These are phyloP conservation scores for Chromobotia macracanthus DNA, from an alignment of 2,797 vertebrate genomes.

Conservation along the genomic window DNA sequence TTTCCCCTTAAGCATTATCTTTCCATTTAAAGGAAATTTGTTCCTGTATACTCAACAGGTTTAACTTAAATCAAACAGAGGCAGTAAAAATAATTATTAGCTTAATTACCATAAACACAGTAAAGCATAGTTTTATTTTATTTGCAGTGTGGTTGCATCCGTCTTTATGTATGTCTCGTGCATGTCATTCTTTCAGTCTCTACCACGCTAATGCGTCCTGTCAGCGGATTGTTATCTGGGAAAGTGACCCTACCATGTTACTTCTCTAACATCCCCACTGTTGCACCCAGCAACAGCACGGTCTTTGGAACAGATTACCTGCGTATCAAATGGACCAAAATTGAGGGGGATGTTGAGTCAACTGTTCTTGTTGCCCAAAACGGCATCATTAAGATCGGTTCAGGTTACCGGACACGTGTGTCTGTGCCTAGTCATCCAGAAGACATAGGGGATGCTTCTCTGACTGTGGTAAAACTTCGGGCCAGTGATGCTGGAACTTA, in stretches of 20 bases:
- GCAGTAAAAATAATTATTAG: constrained; percentile 6
- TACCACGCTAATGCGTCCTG: constrained; percentile 68
- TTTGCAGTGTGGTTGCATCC: constrained; percentile 25
- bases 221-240: constrained; percentile 88
- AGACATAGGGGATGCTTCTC: constrained; percentile 86
- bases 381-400: constrained; percentile 90
- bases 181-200: constrained; percentile 65
- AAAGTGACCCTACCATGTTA: constrained; percentile 90
- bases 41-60: background rate
- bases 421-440: constrained; percentile 90
- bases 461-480: constrained; percentile 88
- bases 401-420: constrained; percentile 86
- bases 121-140: constrained; percentile 18
- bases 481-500: constrained; percentile 94
- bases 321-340: constrained; percentile 96
- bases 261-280: constrained; percentile 87
- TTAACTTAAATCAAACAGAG: background rate
- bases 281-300: constrained; percentile 74
- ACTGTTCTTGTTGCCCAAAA: constrained; percentile 92
- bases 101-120: constrained; percentile 17
- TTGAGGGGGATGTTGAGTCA: constrained; percentile 83
- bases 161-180: constrained; percentile 44
- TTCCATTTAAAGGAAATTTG: background rate
- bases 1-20: constrained; percentile 1
- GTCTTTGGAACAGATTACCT: constrained; percentile 79